Evolutionary conservation across 2,113 vertebrate species (phyloP).

Genomic region (Heterocephalus glaber): DNA sequence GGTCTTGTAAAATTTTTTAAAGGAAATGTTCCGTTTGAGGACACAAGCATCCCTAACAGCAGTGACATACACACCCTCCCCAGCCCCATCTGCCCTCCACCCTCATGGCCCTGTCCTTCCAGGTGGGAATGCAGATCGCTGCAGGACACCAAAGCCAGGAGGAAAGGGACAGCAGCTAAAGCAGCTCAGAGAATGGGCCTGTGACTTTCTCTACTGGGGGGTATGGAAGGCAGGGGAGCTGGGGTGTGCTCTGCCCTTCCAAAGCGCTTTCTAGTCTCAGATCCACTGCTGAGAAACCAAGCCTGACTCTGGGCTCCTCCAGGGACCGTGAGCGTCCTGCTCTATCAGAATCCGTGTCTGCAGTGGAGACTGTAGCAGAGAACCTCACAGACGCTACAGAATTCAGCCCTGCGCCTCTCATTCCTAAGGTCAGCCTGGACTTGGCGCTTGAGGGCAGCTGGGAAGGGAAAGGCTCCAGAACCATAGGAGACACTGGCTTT

Average conservation of each 20-base stretch:
- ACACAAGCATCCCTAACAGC: neutral
- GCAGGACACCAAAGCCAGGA: neutral
- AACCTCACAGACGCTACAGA: too few species aligned
- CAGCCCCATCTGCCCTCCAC: neutral
- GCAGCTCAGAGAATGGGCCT: neutral
- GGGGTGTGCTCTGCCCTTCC: neutral
- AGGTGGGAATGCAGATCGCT: neutral
- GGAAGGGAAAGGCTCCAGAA: too few species aligned
- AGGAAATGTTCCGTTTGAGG: neutral
- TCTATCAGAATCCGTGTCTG: neutral
- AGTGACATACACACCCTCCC: rapidly evolving
- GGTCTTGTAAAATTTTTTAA: neutral
- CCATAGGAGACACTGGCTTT: neutral
- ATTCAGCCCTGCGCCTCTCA: neutral
- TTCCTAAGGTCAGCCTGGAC: neutral
- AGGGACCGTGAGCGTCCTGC: neutral
- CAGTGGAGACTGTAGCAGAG: neutral
- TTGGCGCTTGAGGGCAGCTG: neutral
- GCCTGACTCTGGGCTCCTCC: too few species aligned
- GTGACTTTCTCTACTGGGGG: neutral
- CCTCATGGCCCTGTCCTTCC: neutral
- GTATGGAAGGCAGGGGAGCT: too few species aligned
- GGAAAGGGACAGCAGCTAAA: neutral
- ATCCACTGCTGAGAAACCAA: neutral
- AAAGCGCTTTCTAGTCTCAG: neutral